Base-by-base conservation (phyloP, 2,113 vertebrate species). In the Perca flavescens region DNA sequence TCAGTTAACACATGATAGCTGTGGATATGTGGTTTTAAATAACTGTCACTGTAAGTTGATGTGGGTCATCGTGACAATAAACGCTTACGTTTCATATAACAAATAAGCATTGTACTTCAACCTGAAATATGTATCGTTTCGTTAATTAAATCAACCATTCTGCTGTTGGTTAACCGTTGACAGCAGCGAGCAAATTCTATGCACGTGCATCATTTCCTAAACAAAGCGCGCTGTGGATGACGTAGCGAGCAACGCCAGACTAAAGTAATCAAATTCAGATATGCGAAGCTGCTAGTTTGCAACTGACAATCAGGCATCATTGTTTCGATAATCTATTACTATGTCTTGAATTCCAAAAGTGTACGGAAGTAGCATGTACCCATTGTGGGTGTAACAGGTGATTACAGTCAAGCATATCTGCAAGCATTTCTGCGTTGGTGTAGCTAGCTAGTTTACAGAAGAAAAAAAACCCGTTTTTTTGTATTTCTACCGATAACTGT, bases 331-430 rank as follows among this genome's bases (percentile, higher is more conserved):
- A 58, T 92, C 12, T 0, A 93, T 88, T 94, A 11, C 3, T 54
- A 80, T 88, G 79, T 4, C 90, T 91, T 4, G 6, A 75, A 15
- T 17, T 34, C 50, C 72, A 62, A 58, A 77, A 90, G 93, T 95
- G 91, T 95, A 94, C 94, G 94, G 95, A 95, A 96, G 95, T 93
- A 90, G 83, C 87, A 31, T 89, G 88, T 58, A 13, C 76, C 77
- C 75, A 83, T 83, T 88, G 83, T 86, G 77, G 74, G 50, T 84
- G 88, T 87, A 85, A 88, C 86, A 91, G 82, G 84, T 88, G 84
- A 88, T 58, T 6, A 25, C 74, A 62, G 53, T 21, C 40, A 57
- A 76, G 12, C 52, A 8, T 46, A 10, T 69, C 61, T 77, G 43
- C 13, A 36, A 63, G 52, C 0, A 8, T 69, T 82, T 71, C 6